Evolutionary conservation across 2,797 vertebrate species (phyloP).

Genomic region (Coregonus suidteri): DNA sequence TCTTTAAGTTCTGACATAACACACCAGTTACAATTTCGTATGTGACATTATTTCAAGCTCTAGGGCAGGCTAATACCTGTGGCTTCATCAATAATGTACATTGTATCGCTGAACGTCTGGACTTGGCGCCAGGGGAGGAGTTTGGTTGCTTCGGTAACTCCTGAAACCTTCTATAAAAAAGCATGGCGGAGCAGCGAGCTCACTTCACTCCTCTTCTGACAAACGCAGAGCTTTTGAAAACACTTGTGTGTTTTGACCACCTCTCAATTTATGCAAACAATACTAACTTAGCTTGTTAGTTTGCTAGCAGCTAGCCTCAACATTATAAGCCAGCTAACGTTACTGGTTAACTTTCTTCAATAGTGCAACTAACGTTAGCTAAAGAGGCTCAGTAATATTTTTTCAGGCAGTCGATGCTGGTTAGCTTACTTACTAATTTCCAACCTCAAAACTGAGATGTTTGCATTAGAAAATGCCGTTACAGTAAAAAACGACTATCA

Average conservation of each 20-base stretch:
- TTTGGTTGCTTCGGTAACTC: conserved; percentile 63
- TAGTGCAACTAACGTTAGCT: neutral
- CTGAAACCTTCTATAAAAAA: neutral
- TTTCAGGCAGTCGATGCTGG: neutral
- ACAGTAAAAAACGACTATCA: neutral
- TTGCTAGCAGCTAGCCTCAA: neutral
- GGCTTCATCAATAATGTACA: conserved; percentile 72
- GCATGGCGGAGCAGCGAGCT: neutral
- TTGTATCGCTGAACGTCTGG: conserved; percentile 53
- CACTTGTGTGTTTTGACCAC: no score
- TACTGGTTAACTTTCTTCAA: neutral
- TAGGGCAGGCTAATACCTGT: conserved; percentile 46
- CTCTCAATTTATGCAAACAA: neutral
- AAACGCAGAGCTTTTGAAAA: neutral
- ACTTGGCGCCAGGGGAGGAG: conserved; percentile 36
- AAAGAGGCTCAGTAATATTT: neutral
- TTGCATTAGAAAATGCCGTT: neutral
- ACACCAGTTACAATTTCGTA: conserved; percentile 2
- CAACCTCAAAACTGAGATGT: neutral
- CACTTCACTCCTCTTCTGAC: neutral
- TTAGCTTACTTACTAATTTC: neutral
- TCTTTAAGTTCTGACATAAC: conserved; percentile 15
- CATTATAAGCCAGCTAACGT: conserved; percentile 22
- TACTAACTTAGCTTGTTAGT: neutral
- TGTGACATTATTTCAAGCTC: conserved; percentile 45